Conservation (phyloP, 2,888 invertebrate species). For the Eristalis tenax region DNA sequence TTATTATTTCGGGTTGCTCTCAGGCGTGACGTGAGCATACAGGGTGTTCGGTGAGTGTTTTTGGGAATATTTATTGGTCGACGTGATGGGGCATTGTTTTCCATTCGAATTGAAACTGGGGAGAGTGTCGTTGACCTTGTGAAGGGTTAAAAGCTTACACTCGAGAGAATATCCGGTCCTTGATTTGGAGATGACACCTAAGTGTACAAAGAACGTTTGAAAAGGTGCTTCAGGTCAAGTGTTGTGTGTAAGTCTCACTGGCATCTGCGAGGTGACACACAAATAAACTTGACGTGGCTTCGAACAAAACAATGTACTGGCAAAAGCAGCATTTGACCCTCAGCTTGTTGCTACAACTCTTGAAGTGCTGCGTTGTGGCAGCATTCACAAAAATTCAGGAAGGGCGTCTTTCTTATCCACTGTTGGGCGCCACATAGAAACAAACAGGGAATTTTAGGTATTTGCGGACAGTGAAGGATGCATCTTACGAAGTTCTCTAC, state of each 20-base stretch:
- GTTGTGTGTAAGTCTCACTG: background rate
- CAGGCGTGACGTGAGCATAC: slow-evolving; percentile 11
- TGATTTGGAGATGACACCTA: background rate
- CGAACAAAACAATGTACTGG: no score
- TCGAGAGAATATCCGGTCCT: background rate
- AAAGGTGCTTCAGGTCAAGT: background rate
- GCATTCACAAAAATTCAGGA: no score
- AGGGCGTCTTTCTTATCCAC: no score
- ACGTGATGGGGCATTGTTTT: background rate
- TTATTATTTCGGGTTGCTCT: slow-evolving; percentile 10
- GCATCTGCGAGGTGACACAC: background rate
- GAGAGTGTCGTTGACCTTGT: background rate
- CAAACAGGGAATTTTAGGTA: no score
- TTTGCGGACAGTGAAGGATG: no score
- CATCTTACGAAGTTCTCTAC: no score
- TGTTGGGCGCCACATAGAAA: no score
- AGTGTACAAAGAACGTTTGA: background rate
- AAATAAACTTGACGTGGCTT: no score
- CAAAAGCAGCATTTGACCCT: no score
- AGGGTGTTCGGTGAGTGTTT: slow-evolving; percentile 21
- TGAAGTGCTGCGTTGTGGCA: no score
- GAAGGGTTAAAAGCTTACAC: background rate
- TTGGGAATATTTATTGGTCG: background rate
- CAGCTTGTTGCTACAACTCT: no score
- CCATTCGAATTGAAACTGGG: background rate